Conservation (phyloP, 1,140 invertebrate species). For the Zaprionus ghesquierei region DNA sequence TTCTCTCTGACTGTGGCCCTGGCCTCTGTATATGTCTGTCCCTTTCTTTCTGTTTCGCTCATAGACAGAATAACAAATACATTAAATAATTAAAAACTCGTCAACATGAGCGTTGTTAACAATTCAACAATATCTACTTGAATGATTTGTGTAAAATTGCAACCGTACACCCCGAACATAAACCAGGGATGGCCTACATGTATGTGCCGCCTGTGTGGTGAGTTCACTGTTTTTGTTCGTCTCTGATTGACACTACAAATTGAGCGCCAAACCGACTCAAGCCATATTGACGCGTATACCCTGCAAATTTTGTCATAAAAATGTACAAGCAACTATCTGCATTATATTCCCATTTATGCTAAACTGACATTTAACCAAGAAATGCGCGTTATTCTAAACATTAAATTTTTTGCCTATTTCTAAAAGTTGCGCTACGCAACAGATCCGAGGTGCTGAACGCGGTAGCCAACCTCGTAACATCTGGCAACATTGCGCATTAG, state of each 20-base stretch:
- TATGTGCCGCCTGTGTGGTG: neutral
- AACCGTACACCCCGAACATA: conserved; percentile 1
- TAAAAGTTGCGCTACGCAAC: neutral
- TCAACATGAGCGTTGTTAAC: conserved; percentile 67
- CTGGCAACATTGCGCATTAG: neutral
- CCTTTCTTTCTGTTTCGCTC: conserved; percentile 71
- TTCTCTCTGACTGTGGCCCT: conserved; percentile 64
- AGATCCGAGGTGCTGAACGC: neutral
- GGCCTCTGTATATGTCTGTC: conserved; percentile 69
- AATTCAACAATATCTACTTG: conserved; percentile 68
- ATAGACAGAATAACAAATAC: conserved; percentile 78
- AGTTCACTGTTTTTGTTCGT: neutral
- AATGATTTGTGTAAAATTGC: conserved; percentile 37
- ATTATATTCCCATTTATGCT: neutral
- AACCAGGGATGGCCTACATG: conserved; percentile 20
- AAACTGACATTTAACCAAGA: neutral
- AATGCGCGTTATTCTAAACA: neutral
- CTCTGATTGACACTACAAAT: neutral
- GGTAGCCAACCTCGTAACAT: neutral
- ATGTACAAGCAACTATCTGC: neutral
- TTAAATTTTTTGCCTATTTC: neutral
- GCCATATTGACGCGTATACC: neutral
- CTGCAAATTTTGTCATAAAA: neutral
- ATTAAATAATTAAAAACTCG: conserved; percentile 80
- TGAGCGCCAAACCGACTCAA: neutral